A percentile compares a stretch with the other conserved stretches of the same genome.
phyloP scores from a whole-genome alignment of 2,797 vertebrate genomes.

The Labroides dimidiatus region DNA sequence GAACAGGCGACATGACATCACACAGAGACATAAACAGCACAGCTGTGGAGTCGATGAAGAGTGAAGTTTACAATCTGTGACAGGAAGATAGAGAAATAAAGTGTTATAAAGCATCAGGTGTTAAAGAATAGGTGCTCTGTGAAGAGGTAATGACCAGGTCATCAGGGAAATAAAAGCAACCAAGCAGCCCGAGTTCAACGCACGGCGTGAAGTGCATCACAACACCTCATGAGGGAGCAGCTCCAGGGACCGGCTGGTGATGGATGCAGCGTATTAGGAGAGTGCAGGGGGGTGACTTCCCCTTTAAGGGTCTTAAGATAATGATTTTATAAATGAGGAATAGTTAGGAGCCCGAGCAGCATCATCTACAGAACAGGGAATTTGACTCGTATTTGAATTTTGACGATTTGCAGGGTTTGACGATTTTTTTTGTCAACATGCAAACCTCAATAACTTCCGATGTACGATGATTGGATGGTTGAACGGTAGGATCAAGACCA shows the following conservation, averaged over 20 bases:
- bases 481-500: too few species aligned
- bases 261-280: conserved; percentile 58
- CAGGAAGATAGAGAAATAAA: neutral
- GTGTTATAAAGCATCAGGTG: neutral
- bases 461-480: too few species aligned
- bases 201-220: conserved; percentile 52
- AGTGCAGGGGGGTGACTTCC: conserved; percentile 39
- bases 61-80: conserved; percentile 2
- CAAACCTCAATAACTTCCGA: too few species aligned
- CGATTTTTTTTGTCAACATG: too few species aligned
- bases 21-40: conserved; percentile 2
- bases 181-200: too few species aligned
- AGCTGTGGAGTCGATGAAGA: neutral
- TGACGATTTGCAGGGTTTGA: too few species aligned
- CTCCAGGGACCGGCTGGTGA: conserved; percentile 53
- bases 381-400: too few species aligned
- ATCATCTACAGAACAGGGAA: too few species aligned
- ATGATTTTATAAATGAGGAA: neutral
- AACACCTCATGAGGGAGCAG: conserved; percentile 52
- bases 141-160: neutral
- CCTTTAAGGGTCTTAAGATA: conserved; percentile 36
- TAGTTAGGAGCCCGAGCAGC: too few species aligned
- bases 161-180: too few species aligned
- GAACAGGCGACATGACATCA: neutral
- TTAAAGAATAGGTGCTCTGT: neutral